Evolutionary conservation across 2,113 vertebrate species (phyloP).

Genomic region (Sphyrna mokarran): DNA sequence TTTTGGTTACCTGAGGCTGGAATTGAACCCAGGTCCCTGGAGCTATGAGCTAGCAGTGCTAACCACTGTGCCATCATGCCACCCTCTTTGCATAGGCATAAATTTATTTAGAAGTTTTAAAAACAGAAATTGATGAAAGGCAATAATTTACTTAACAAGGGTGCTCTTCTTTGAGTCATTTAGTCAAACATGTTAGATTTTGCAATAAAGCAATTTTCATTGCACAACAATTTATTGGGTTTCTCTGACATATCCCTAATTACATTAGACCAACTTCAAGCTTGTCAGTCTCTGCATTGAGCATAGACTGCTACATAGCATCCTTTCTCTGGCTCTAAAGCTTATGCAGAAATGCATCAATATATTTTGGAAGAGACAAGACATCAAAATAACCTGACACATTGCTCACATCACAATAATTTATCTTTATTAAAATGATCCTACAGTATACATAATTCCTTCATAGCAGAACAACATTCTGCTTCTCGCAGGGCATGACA

Average conservation of each 20-base stretch:
- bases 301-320: not conserved
- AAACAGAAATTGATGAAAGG: not conserved
- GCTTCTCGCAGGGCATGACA: not conserved
- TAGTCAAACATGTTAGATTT: not conserved
- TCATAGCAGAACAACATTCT: not conserved
- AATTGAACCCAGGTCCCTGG: too few species aligned
- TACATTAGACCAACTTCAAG: not conserved
- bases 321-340: not conserved
- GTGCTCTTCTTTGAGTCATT: not conserved
- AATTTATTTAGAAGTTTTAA: not conserved
- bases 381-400: not conserved
- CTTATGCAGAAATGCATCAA: not conserved
- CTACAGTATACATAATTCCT: not conserved
- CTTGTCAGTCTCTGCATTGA: not conserved
- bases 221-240: not conserved
- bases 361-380: not conserved
- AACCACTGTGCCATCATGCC: too few species aligned
- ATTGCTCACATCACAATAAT: not conserved
- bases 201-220: constrained; percentile 14
- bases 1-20: too few species aligned
- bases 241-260: not conserved
- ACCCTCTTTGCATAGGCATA: not conserved
- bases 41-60: too few species aligned
- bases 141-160: not conserved
- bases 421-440: constrained; percentile 4